Conservation (phyloP, 2,888 invertebrate species). For the Leptura quadrifasciata region DNA sequence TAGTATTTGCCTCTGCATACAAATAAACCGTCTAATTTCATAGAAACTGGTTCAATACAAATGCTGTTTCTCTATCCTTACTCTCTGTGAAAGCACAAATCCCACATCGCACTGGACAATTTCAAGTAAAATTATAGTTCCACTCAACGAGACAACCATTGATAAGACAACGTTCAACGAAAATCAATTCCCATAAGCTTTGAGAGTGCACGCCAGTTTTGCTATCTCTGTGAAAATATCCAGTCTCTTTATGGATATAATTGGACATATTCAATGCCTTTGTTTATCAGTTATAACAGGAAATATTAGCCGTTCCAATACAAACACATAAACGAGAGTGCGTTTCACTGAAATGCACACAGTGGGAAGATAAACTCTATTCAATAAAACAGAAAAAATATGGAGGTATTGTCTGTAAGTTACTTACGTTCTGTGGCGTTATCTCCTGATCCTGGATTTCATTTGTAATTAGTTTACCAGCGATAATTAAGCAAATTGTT, state of each 20-base stretch:
- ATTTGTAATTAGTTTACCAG: neutral
- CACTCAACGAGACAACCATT: constrained; percentile 9
- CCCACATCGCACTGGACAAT: neutral
- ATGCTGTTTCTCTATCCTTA: neutral
- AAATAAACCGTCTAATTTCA: neutral
- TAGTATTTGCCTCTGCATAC: too few relatives aligned
- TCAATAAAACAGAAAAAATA: constrained; percentile 29
- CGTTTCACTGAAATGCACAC: constrained; percentile 35
- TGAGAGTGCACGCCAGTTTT: constrained; percentile 29
- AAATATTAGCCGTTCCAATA: constrained; percentile 54
- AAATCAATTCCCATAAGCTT: constrained; percentile 44
- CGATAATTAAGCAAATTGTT: neutral
- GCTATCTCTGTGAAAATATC: constrained; percentile 45
- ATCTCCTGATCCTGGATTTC: neutral
- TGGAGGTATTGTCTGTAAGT: constrained; percentile 18
- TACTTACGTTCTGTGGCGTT: neutral
- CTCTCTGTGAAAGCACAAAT: neutral
- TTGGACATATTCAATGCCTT: constrained; percentile 51
- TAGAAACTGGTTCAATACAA: neutral
- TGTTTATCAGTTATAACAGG: constrained; percentile 56
- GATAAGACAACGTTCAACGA: constrained; percentile 39
- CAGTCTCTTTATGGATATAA: constrained; percentile 54
- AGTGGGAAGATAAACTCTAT: constrained; percentile 36
- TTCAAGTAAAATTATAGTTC: constrained; percentile 19
- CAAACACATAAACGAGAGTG: constrained; percentile 34